A percentile compares a stretch with the other conserved stretches of the same genome.
Conservation (phyloP, 2,113 vertebrate species). For the Apteryx owenii region DNA sequence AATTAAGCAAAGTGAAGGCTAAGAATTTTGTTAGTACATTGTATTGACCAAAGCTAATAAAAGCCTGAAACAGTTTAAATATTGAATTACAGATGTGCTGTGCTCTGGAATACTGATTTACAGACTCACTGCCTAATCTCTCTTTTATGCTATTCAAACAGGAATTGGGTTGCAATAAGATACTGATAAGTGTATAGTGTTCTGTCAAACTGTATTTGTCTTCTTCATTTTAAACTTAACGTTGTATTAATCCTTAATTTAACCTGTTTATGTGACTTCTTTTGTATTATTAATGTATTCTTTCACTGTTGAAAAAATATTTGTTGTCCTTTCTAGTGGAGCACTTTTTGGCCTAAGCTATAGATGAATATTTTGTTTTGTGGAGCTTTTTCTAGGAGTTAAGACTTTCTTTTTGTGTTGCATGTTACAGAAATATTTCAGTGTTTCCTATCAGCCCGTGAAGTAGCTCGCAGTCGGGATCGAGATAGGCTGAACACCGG, state of each 20-base stretch:
- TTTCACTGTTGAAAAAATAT: not conserved
- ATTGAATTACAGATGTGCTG: not conserved
- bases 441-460: conserved; percentile 99
- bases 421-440: conserved; percentile 98
- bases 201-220: not conserved
- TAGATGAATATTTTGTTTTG: conserved; percentile 51
- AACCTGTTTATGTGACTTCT: not conserved
- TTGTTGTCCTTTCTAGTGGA: not conserved
- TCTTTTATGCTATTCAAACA: not conserved
- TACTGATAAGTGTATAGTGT: not conserved
- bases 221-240: not conserved
- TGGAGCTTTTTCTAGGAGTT: conserved; percentile 72
- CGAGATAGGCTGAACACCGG: conserved; percentile 87
- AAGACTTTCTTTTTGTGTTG: conserved; percentile 83
- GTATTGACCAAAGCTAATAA: not conserved
- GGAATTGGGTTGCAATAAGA: not conserved
- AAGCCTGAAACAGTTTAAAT: not conserved
- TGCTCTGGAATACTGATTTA: not conserved
- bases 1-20: not conserved
- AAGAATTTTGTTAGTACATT: not conserved
- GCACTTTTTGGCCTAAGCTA: conserved; percentile 24
- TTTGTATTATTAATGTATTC: not conserved
- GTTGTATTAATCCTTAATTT: not conserved
- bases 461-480: conserved; percentile 92
- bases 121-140: not conserved